Conservation (phyloP, 2,797 vertebrate species). For the Vipera ursinii region DNA sequence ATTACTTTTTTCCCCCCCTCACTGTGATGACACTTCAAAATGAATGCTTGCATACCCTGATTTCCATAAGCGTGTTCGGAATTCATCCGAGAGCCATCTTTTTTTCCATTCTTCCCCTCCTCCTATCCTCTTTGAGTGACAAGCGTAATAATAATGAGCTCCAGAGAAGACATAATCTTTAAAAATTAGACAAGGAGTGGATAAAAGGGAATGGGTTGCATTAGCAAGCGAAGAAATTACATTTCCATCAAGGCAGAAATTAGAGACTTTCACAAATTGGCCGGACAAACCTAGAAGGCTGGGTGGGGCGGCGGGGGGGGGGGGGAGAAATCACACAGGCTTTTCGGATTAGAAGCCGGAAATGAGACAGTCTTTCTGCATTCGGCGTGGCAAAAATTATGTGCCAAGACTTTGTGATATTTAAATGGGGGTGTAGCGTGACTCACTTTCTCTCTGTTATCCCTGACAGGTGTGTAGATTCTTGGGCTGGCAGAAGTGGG, state of each 20-base stretch:
- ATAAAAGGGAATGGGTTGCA: constrained; percentile 51
- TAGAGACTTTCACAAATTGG: constrained; percentile 56
- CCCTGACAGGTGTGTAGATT: constrained; percentile 20
- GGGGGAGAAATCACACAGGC: constrained; percentile 42
- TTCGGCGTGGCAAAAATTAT: constrained; percentile 24
- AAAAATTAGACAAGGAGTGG: constrained; percentile 61
- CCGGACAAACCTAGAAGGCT: constrained; percentile 47
- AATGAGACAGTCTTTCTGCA: constrained; percentile 31
- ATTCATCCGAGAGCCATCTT: constrained; percentile 53
- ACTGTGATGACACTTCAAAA: constrained; percentile 47
- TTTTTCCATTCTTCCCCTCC: constrained; percentile 53
- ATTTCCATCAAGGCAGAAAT: constrained; percentile 63
- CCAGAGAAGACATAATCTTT: constrained; percentile 58
- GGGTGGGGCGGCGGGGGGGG: neutral
- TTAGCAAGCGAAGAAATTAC: constrained; percentile 61
- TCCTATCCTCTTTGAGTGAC: constrained; percentile 60
- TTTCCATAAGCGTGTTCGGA: constrained; percentile 56
- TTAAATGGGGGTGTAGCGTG: constrained; percentile 16
- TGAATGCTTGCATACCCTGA: constrained; percentile 34
- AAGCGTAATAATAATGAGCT: constrained; percentile 62
- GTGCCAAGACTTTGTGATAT: neutral
- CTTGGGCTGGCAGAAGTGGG: neutral
- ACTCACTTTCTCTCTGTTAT: constrained; percentile 1
- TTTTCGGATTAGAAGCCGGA: constrained; percentile 52
- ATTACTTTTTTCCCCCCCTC: constrained; percentile 31